A percentile compares a stretch with the other conserved stretches of the same genome.
Conservation (phyloP, 2,113 vertebrate species). For the Ochotona princeps region DNA sequence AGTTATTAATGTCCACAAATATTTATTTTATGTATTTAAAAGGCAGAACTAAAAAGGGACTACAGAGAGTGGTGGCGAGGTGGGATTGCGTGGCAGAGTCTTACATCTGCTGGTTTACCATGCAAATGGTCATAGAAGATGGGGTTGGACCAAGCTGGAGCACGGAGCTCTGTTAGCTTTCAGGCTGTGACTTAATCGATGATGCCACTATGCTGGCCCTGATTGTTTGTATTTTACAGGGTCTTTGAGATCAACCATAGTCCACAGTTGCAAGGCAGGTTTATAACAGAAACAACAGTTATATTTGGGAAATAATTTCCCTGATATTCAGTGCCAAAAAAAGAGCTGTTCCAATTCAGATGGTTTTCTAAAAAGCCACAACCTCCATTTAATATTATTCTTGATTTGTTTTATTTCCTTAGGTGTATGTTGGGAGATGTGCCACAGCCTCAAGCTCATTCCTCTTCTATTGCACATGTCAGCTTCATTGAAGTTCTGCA, state of each 20-base stretch:
- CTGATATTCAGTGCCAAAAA: background rate
- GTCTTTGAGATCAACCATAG: background rate
- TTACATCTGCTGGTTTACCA: too few species aligned
- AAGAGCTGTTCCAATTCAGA: background rate
- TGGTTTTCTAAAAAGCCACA: constrained; percentile 45
- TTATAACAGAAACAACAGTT: background rate
- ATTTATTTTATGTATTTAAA: too few species aligned
- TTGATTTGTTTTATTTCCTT: constrained; percentile 39
- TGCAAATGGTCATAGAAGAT: too few species aligned
- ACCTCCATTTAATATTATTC: background rate
- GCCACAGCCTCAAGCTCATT: constrained; percentile 23
- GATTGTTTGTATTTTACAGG: constrained; percentile 9
- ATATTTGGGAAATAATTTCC: background rate
- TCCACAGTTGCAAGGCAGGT: background rate
- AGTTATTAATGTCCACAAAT: background rate
- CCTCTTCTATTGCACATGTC: background rate
- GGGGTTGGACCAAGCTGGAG: too few species aligned
- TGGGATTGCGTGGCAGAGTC: too few species aligned
- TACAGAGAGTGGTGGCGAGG: too few species aligned
- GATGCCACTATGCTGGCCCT: too few species aligned
- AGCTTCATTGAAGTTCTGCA: constrained; percentile 80
- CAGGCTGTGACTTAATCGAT: too few species aligned
- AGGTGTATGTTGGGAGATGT: background rate
- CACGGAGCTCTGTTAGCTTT: too few species aligned
- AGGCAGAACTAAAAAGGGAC: too few species aligned